A percentile compares a stretch with the other conserved stretches of the same genome.
Evolutionary conservation across 2,888 invertebrate genomes (phyloP).

Genomic region (Punctoribates punctum): DNA sequence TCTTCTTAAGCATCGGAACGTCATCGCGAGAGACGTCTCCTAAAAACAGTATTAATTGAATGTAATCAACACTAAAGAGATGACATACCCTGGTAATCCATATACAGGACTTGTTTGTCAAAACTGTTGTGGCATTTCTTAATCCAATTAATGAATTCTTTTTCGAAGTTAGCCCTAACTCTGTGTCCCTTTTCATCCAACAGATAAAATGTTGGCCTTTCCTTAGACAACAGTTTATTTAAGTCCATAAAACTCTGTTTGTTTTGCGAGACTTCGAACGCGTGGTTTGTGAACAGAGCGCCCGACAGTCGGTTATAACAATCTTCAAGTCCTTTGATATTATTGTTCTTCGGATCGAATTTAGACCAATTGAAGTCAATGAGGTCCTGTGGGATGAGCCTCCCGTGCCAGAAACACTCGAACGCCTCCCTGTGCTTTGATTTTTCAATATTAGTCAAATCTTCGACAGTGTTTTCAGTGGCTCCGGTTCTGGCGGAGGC

Average conservation of each 20-base stretch:
- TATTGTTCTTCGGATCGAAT: not conserved
- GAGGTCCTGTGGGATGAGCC: constrained; percentile 6
- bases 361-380: constrained; percentile 35
- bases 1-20: not conserved
- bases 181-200: not conserved
- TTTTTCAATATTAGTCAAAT: not conserved
- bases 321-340: constrained; percentile 10
- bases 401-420: constrained; percentile 31
- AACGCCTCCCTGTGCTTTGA: not conserved
- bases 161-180: not conserved
- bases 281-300: constrained; percentile 12
- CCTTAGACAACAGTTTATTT: not conserved
- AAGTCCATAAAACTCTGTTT: constrained; percentile 26
- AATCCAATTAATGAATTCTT: not conserved
- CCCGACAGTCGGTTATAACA: constrained; percentile 26
- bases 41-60: not conserved
- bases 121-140: not conserved
- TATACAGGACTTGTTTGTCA: constrained; percentile 24
- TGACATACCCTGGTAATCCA: not conserved
- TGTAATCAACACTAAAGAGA: not conserved
- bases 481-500: not conserved
- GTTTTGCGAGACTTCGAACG: constrained; percentile 16
- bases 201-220: not conserved
- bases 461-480: not conserved
- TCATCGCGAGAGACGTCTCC: not conserved